These are phyloP conservation scores for Silurus aristotelis DNA, from an alignment of 2,797 vertebrate species.

Conservation along the genomic window DNA sequence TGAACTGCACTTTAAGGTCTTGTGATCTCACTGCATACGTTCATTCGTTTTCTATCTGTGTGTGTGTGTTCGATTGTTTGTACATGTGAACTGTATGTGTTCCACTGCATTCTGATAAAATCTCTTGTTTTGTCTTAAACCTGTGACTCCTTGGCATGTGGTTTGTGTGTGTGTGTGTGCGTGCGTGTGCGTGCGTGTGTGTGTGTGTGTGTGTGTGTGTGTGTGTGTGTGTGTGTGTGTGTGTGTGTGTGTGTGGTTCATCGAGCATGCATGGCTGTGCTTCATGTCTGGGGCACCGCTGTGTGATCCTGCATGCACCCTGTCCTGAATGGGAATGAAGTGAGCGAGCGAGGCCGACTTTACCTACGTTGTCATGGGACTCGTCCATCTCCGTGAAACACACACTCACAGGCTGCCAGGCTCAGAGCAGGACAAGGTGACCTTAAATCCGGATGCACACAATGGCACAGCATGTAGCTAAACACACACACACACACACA, in stretches of 20 bases:
- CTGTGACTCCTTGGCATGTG: conserved; percentile 45
- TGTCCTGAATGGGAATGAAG: conserved; percentile 53
- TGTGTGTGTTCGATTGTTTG: conserved; percentile 21
- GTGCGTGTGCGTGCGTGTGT: conserved; percentile 35
- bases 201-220: conserved; percentile 2
- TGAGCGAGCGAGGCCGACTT: conserved; percentile 48
- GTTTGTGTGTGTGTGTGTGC: conserved; percentile 15
- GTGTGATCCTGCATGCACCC: conserved; percentile 63
- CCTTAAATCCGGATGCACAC: conserved; percentile 24
- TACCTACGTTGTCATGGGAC: conserved; percentile 50
- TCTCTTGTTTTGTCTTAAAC: conserved; percentile 24
- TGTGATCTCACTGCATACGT: neutral
- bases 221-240: conserved; percentile 1
- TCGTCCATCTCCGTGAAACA: conserved; percentile 30
- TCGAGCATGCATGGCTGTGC: conserved; percentile 48
- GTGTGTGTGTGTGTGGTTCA: too few relatives aligned
- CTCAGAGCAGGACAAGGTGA: conserved; percentile 51
- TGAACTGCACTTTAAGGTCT: conserved; percentile 22
- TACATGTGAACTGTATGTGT: neutral
- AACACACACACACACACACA: conserved; percentile 3
- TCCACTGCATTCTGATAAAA: conserved; percentile 31
- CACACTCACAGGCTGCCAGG: conserved; percentile 39
- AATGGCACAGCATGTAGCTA: neutral
- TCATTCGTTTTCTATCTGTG: conserved; percentile 6
- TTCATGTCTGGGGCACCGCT: conserved; percentile 23